Evolutionary conservation across 1,140 invertebrate genomes (phyloP), one percentile per base, ranked within the genome.

Genomic region (Leptinotarsa texana): DNA sequence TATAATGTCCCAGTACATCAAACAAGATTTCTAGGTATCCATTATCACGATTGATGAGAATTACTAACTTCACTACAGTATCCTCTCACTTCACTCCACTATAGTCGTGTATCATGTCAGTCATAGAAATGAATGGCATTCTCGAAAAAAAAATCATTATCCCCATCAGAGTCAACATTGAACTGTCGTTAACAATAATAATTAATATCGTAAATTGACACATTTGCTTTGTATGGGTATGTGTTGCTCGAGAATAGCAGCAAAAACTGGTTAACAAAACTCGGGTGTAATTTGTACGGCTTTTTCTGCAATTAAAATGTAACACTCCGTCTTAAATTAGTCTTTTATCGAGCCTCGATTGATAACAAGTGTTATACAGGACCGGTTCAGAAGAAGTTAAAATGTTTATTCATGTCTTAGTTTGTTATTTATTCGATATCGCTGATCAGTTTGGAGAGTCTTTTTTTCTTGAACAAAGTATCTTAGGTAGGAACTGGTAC

Each of bases 151-250:
- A 65, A 65, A 15, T 24, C 2, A 17, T 65, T 65, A 65, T 24
- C 15, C 21, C 63, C 6, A 33, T 4, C 63, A 22, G 21, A 22
- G 21, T 3, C 22, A 33, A 33, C 63, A 65, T 65, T 65, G 63
- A 65, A 65, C 27, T 65, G 63, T 65, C 63, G 13, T 21, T 4
- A 21, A 65, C 27, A 65, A 65, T 65, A 24, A 65, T 65, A 65
- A 65, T 65, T 65, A 65, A 65, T 65, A 65, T 65, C 63, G 63
- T 65, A 65, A 65, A 65, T 65, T 65, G 63, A 65, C 63, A 65
- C 63, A 65, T 65, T 65, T 33, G 63, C 63, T 65, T 65, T 33
- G 63, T 65, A 65, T 65, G 63, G 63, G 63, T 65, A 65, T 65
- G 11, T 33, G 27, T 65, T 21, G 51, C n/a, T 33, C 21, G 63